Evolutionary conservation across 2,113 vertebrate genomes (phyloP).

Genomic region (Andinoacara biseriatus): DNA sequence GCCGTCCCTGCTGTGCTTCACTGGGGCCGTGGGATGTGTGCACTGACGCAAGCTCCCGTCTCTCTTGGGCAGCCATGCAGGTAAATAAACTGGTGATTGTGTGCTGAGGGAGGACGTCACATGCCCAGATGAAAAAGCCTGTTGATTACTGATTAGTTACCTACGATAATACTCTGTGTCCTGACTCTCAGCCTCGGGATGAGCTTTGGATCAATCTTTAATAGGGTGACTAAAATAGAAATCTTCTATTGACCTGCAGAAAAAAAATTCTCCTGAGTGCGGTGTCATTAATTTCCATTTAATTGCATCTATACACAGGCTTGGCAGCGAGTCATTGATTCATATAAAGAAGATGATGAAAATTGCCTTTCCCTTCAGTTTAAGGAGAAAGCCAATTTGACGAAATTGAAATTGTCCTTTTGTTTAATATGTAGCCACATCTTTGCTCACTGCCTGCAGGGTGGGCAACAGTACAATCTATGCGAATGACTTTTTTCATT

Average conservation of each 20-base stretch:
- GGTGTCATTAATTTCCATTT: constrained; percentile 29
- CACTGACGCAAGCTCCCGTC: constrained; percentile 67
- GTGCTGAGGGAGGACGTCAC: constrained; percentile 46
- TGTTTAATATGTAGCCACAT: constrained; percentile 5
- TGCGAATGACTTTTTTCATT: not conserved
- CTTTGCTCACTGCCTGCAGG: not conserved
- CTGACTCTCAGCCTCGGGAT: not conserved
- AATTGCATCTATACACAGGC: constrained; percentile 10
- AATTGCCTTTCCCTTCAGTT: constrained; percentile 22
- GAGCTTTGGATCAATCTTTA: constrained; percentile 43
- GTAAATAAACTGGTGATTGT: constrained; percentile 69
- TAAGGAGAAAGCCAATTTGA: constrained; percentile 24
- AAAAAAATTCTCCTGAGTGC: not conserved
- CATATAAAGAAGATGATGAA: constrained; percentile 20
- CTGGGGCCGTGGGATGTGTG: constrained; percentile 50
- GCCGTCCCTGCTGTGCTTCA: constrained; percentile 34
- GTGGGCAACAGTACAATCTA: not conserved
- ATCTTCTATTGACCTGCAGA: constrained; percentile 36
- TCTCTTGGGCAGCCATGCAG: constrained; percentile 60
- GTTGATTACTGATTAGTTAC: constrained; percentile 37
- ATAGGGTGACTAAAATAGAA: constrained; percentile 15
- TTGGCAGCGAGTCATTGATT: not conserved
- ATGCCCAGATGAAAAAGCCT: constrained; percentile 20
- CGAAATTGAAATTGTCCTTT: constrained; percentile 20
- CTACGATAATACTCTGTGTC: not conserved